A percentile compares a stretch with the other conserved stretches of the same genome.
Evolutionary conservation across 2,113 vertebrate genomes (phyloP).

Genomic region (Microtus oregoni): DNA sequence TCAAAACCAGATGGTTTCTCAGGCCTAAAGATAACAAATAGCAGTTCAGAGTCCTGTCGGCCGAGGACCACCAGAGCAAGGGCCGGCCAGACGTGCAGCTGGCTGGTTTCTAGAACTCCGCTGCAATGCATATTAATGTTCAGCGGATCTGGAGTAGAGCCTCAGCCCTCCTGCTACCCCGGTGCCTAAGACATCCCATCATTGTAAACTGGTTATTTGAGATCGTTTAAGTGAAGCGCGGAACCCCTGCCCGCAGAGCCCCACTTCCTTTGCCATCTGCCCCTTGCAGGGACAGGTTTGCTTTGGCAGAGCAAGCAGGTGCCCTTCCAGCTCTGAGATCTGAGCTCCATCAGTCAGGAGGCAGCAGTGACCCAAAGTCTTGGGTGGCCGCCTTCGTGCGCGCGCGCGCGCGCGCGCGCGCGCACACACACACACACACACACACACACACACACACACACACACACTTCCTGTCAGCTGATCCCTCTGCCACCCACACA

Average conservation of each 20-base stretch:
- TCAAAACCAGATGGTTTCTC: slow-evolving; percentile 99
- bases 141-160: slow-evolving; percentile 82
- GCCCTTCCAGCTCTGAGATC: slow-evolving; percentile 86
- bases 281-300: slow-evolving; percentile 86
- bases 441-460: slow-evolving; percentile 83
- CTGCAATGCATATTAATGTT: slow-evolving; percentile 85
- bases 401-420: too few species aligned
- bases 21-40: slow-evolving; percentile 97
- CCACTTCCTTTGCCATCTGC: slow-evolving; percentile 75
- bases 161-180: slow-evolving; percentile 33
- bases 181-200: slow-evolving; percentile 78
- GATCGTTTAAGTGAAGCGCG: slow-evolving; percentile 86
- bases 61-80: slow-evolving; percentile 93
- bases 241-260: slow-evolving; percentile 73
- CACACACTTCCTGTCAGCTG: slow-evolving; percentile 88
- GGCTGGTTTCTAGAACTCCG: slow-evolving; percentile 80
- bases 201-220: slow-evolving; percentile 86
- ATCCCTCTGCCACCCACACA: slow-evolving; percentile 89
- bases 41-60: slow-evolving; percentile 90
- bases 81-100: slow-evolving; percentile 82
- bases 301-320: slow-evolving; percentile 90
- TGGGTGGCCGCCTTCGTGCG: slow-evolving; percentile 91
- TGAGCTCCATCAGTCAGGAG: slow-evolving; percentile 72
- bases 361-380: slow-evolving; percentile 87
- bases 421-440: slow-evolving; percentile 42